Conservation (phyloP, 2,888 invertebrate species). For the Norana najaformis region DNA sequence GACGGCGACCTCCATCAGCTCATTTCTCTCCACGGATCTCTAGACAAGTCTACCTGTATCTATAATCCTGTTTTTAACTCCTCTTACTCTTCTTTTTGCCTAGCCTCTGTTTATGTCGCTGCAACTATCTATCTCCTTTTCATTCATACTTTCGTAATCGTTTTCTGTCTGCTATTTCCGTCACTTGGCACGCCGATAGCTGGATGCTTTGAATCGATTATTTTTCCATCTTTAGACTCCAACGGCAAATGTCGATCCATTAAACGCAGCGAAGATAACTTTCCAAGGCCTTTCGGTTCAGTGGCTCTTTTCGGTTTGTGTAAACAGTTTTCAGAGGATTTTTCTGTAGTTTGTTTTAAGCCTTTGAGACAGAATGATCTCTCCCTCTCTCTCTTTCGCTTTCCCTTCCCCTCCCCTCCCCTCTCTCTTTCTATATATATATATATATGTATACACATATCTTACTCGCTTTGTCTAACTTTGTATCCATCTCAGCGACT, state of each 20-base stretch:
- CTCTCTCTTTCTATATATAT: not conserved
- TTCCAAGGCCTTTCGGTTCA: conserved; percentile 1
- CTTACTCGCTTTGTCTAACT: not conserved
- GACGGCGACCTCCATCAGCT: not conserved
- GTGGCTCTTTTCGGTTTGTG: not conserved
- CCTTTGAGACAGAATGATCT: not conserved
- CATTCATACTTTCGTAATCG: not conserved
- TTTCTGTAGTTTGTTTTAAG: not conserved
- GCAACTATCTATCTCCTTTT: not conserved
- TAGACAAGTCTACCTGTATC: not conserved
- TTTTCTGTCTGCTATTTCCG: not conserved
- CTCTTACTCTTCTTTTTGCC: not conserved
- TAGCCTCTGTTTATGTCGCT: not conserved
- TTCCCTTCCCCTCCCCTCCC: not conserved
- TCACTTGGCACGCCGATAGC: not conserved
- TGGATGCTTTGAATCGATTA: not conserved
- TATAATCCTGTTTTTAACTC: not conserved
- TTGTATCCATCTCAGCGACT: not conserved
- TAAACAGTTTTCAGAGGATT: not conserved
- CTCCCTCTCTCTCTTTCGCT: not conserved
- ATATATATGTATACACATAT: not conserved
- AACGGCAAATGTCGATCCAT: not conserved
- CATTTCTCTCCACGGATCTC: not conserved
- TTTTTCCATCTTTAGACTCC: not conserved
- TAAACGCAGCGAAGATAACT: not conserved